Evolutionary conservation across 1,140 invertebrate genomes (phyloP).

Genomic region (Eulimnadia texana): DNA sequence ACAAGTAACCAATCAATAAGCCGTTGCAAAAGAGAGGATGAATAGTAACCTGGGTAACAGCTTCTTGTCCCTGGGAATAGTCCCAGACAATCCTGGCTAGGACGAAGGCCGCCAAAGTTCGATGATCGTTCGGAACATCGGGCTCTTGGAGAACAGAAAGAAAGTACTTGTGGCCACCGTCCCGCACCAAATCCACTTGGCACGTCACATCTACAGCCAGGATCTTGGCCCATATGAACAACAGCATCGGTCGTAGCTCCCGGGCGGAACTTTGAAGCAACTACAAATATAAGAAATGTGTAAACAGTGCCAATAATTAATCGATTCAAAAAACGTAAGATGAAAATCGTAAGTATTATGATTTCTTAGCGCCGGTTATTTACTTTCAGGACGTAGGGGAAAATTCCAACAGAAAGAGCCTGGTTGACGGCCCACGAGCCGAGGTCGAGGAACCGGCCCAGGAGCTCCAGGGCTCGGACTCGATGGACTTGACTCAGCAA

Average conservation of each 20-base stretch:
- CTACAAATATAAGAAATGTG: conserved; percentile 45
- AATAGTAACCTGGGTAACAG: conserved; percentile 66
- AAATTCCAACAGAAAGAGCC: conserved; percentile 92
- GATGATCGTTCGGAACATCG: conserved; percentile 61
- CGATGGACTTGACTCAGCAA: conserved; percentile 93
- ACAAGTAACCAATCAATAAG: too few relatives aligned
- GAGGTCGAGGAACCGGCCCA: conserved; percentile 89
- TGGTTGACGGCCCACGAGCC: conserved; percentile 94
- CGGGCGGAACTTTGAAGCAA: conserved; percentile 81
- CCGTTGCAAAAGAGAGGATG: too few relatives aligned
- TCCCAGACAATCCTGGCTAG: conserved; percentile 82
- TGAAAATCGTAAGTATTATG: too few relatives aligned
- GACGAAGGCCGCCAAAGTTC: conserved; percentile 82
- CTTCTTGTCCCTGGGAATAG: conserved; percentile 70
- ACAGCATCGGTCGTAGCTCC: conserved; percentile 79
- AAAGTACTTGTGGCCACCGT: conserved; percentile 91
- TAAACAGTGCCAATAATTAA: too few relatives aligned
- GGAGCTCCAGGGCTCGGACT: conserved; percentile 78
- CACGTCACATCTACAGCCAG: conserved; percentile 88
- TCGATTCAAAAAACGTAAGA: too few relatives aligned
- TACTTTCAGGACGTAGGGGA: conserved; percentile 91
- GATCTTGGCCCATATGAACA: conserved; percentile 99
- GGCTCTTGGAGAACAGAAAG: conserved; percentile 72
- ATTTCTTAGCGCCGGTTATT: background rate
- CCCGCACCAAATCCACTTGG: conserved; percentile 87